phyloP scores from a whole-genome alignment of 2,888 invertebrate genomes.

The Amblyjoppa fuscipennis region DNA sequence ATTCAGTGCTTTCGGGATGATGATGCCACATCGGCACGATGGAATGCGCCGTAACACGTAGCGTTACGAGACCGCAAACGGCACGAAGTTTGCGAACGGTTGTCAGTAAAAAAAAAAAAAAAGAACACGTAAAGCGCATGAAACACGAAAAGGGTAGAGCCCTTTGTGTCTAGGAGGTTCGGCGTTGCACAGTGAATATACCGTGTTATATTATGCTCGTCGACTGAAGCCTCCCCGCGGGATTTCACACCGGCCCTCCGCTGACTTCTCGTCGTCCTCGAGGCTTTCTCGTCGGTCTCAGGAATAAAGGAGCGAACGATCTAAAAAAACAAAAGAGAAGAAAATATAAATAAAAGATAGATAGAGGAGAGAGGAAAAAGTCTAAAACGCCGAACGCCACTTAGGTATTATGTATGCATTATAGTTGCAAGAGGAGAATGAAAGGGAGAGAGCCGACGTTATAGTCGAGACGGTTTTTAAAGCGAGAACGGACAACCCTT shows the following conservation, averaged over 20 bases:
- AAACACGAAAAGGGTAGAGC: conserved; percentile 10
- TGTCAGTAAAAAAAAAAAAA: conserved; percentile 1
- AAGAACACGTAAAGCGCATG: not conserved
- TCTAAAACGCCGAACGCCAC: conserved; percentile 39
- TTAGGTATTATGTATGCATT: conserved; percentile 29
- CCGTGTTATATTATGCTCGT: not conserved
- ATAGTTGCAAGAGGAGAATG: not conserved
- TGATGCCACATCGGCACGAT: not conserved
- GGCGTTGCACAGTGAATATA: not conserved
- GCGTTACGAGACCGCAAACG: conserved; percentile 2
- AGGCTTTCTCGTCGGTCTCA: not conserved
- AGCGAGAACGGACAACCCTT: conserved; percentile 36
- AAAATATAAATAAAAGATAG: conserved; percentile 1
- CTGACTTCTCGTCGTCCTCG: not conserved
- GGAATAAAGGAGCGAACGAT: not conserved
- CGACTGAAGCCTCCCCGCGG: conserved; percentile 9
- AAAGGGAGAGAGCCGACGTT: not conserved
- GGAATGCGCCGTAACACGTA: conserved; percentile 8
- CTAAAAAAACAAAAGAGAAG: not conserved
- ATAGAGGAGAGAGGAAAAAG: conserved; percentile 17
- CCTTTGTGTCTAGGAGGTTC: conserved; percentile 34
- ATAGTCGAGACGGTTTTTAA: not conserved
- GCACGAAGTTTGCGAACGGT: conserved; percentile 9
- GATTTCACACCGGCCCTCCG: conserved; percentile 10
- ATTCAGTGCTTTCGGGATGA: conserved; percentile 4